Evolutionary conservation across 2,888 invertebrate species (phyloP), one percentile per base, ranked within the genome.

Genomic region (Argyra leucocephala): DNA sequence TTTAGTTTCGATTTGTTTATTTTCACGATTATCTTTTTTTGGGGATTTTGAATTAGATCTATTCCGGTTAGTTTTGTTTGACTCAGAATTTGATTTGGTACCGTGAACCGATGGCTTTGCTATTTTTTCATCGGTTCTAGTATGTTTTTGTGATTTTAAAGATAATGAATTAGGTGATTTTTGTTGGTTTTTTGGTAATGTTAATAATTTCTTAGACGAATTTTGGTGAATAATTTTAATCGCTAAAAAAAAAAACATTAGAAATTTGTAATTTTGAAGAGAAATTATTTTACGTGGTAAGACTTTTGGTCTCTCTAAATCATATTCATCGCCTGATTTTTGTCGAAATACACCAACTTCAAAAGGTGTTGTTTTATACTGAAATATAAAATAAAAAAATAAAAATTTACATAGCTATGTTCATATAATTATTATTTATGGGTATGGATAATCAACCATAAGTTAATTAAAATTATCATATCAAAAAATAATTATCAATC

Each of bases 331-430:
- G 66, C 77, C 77, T 67, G 72, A 70, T 62, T 73, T 74, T 65
- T 73, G 74, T 15, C 76, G 75, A 70, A 78, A 79, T 36, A 77
- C 73, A 57, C 79, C 79, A 67, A 76, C 75, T 1, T 64, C 71
- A 65, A 74, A 73, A 31, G 71, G 74, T 22, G 74, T 73, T 62
- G 74, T 74, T 57, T 73, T 73, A 69, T 76, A 72, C 78, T 78
- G 68, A 31, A 70, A 62, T 60, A 64, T 37, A 68, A 66, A 65
- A 24, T 26, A 61, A 61, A 48, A 64, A 26, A 65, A 22, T 57
- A 61, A 24, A 26, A 26, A 26, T 6, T 26, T 9, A 26, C 26
- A 26, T 26, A 26, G 9, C 9, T n/a, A n/a, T n/a, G n/a, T n/a
- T n/a, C n/a, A n/a, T n/a, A n/a, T n/a, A n/a, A n/a, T n/a, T n/a